Base-by-base conservation (phyloP, 2,888 invertebrate genomes). In the Liopterus haemorrhoidalis region DNA sequence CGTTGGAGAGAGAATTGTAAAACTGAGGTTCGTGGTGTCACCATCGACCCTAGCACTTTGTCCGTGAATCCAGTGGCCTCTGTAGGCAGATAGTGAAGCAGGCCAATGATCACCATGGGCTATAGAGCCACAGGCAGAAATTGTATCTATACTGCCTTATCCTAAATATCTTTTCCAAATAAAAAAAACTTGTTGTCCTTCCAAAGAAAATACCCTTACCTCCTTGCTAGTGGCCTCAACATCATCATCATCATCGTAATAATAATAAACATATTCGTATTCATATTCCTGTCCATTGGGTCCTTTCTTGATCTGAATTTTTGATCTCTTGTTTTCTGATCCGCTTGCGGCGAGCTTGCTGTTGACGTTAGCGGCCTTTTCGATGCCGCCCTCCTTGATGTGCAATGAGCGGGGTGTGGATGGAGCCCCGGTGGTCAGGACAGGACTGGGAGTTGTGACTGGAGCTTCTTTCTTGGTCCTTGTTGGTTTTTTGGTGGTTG, bases 241-340 rank as follows among this genome's bases (percentile, higher is more conserved):
- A 35, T 79, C 79, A 14, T 85, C 85, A 3, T 86, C 87, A 53
- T 89, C 89, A 57, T 90, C 88, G 57, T 87, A 86, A 58, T 91
- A 91, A 61, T 91, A 91, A 61, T 91, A 91, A 18, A 91, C 85
- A 61, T 91, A 91, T 63, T 91, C 91, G 60, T 90, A 91, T 65
- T 91, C 91, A 60, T 90, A 90, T 61, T 91, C 90, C 65, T 89
- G 84, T 2, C 90, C 90, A 59, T 90, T 89, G 1, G 88, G 87
- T 9, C 87, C 90, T 61, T 89, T 90, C 60, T 90, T 88, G 21
- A 90, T 81, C 72, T 89, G 82, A 55, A 85, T 82, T 48, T 83
- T 72, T 0, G 85, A 84, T 53, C 82, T 79, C 57, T 71, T 69
- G 56, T 79, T 80, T 61, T 82, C 83, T 12, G 81, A 77, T 1